Conservation (phyloP, 2,113 vertebrate species). For the Rhinolophus sinicus region DNA sequence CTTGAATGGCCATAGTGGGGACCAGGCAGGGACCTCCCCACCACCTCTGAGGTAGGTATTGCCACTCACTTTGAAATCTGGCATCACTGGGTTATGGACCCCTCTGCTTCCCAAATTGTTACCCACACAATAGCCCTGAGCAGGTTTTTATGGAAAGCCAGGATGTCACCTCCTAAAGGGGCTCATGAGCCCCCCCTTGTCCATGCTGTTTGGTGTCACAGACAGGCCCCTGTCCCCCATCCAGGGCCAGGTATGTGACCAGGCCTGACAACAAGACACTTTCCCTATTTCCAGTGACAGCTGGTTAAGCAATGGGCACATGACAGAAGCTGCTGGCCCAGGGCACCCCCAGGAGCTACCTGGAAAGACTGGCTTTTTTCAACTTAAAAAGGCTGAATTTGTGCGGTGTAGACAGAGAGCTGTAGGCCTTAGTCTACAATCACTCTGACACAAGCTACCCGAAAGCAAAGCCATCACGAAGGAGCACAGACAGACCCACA, state of each 20-base stretch:
- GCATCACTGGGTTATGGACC: no score
- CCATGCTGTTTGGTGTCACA: neutral
- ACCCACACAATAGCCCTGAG: neutral
- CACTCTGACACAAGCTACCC: neutral
- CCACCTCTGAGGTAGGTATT: neutral
- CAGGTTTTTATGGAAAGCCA: neutral
- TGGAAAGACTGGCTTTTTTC: neutral
- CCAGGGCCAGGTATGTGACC: neutral
- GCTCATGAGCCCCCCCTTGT: fast-evolving
- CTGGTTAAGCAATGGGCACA: neutral
- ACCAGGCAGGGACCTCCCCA: neutral
- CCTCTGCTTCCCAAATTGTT: neutral
- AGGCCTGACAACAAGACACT: neutral
- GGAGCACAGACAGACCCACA: neutral
- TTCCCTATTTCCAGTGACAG: neutral
- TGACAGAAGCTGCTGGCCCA: neutral
- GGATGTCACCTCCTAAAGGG: neutral
- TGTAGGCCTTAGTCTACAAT: neutral
- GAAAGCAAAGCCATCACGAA: no score
- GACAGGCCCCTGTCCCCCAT: neutral
- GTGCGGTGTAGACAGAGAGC: neutral
- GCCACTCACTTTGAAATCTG: neutral
- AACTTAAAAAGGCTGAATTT: neutral
- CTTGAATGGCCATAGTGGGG: no score
- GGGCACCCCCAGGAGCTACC: neutral